Evolutionary conservation across 2,113 vertebrate species (phyloP).

Genomic region (Nanger granti): DNA sequence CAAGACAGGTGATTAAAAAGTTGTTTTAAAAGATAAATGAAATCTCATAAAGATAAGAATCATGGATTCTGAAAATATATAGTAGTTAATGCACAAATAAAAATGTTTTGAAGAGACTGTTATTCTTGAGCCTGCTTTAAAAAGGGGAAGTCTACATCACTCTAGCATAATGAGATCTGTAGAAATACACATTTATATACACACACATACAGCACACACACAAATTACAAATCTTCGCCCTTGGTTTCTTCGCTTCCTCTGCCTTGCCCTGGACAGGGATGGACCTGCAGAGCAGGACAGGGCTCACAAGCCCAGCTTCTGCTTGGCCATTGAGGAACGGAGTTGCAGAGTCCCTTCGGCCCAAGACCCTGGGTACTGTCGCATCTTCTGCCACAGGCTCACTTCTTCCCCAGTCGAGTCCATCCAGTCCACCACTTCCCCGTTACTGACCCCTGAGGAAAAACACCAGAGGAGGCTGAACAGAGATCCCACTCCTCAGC

Average conservation of each 20-base stretch:
- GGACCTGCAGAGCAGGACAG: neutral
- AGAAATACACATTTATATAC: slow-evolving; percentile 44
- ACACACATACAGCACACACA: neutral
- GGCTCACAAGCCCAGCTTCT: slow-evolving; percentile 75
- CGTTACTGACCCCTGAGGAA: slow-evolving; percentile 81
- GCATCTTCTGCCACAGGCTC: slow-evolving; percentile 95
- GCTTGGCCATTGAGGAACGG: slow-evolving; percentile 88
- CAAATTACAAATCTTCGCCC: slow-evolving; percentile 19
- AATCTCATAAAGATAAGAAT: slow-evolving; percentile 24
- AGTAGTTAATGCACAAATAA: neutral
- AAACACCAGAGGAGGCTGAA: slow-evolving; percentile 48
- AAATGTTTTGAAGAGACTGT: slow-evolving; percentile 44
- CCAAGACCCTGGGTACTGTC: slow-evolving; percentile 95
- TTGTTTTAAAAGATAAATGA: slow-evolving; percentile 32
- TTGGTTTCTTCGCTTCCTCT: neutral
- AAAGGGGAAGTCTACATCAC: slow-evolving; percentile 37
- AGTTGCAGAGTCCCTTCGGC: slow-evolving; percentile 94
- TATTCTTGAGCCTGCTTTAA: slow-evolving; percentile 57
- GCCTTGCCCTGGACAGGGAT: neutral
- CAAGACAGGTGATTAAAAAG: slow-evolving; percentile 37
- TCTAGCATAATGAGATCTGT: slow-evolving; percentile 16
- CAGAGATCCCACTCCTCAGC: neutral
- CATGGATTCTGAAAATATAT: slow-evolving; percentile 19
- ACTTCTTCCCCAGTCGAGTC: slow-evolving; percentile 93
- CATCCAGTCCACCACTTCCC: slow-evolving; percentile 86